A percentile compares a stretch with the other conserved stretches of the same genome.
These are phyloP conservation scores for Calcarius ornatus DNA, from an alignment of 2,113 vertebrate genomes.

Conservation along the genomic window DNA sequence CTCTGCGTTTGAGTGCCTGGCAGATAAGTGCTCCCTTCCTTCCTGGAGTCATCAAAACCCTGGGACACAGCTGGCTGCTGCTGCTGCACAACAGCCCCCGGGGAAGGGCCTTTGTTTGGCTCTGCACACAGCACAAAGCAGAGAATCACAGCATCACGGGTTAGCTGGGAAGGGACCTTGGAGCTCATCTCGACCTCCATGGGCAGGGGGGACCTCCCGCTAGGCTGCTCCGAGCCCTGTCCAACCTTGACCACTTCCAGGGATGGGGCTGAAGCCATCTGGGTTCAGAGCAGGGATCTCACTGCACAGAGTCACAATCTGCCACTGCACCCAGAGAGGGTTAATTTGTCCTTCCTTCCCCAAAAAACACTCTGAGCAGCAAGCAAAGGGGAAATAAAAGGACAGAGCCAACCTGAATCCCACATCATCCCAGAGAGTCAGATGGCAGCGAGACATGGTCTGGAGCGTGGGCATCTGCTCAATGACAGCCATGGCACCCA, in stretches of 20 bases:
- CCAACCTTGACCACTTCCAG: not conserved
- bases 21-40: conserved; percentile 44
- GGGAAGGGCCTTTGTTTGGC: not conserved
- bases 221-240: not conserved
- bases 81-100: not conserved
- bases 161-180: not conserved
- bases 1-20: not conserved
- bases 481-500: rapidly evolving
- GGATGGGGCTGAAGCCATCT: not conserved
- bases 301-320: rapidly evolving
- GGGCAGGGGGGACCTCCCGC: not conserved
- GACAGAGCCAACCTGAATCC: not conserved
- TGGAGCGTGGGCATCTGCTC: not conserved
- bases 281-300: too few relatives aligned
- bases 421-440: not conserved
- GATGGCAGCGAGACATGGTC: rapidly evolving
- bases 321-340: not conserved
- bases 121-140: not conserved
- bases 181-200: not conserved
- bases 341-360: not conserved
- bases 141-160: not conserved
- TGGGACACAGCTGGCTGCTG: conserved; percentile 34
- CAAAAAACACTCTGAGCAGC: not conserved
- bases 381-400: not conserved
- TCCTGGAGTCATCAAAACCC: conserved; percentile 34